phyloP scores from a whole-genome alignment of 2,113 vertebrate species.

The Misgurnus anguillicaudatus region DNA sequence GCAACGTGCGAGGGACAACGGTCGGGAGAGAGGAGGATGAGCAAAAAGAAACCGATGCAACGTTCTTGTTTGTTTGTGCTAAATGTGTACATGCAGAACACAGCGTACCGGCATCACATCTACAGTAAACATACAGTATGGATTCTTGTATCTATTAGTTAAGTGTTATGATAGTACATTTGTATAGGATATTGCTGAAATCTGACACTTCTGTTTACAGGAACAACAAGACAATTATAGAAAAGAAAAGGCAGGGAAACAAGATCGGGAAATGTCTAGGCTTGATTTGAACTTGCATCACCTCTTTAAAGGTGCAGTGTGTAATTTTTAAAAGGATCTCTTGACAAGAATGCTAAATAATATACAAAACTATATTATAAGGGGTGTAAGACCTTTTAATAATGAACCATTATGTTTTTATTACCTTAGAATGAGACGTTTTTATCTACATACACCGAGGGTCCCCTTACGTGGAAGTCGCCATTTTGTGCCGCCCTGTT shows the following conservation, averaged over 20 bases:
- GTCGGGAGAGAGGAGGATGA: slow-evolving; percentile 18
- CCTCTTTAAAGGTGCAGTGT: too few relatives aligned
- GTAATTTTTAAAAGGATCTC: too few relatives aligned
- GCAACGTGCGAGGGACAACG: slow-evolving; percentile 17
- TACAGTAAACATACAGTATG: background rate
- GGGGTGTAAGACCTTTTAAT: too few relatives aligned
- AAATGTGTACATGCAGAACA: slow-evolving; percentile 27
- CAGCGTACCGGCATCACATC: slow-evolving; percentile 32
- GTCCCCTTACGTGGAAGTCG: too few relatives aligned
- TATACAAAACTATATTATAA: too few relatives aligned
- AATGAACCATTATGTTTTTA: too few relatives aligned
- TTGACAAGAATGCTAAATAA: too few relatives aligned
- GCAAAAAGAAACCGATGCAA: background rate
- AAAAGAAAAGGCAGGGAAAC: background rate
- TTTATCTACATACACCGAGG: too few relatives aligned
- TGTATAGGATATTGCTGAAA: background rate
- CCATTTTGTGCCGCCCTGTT: too few relatives aligned
- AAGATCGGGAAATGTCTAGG: background rate
- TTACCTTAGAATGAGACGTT: too few relatives aligned
- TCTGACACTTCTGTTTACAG: background rate
- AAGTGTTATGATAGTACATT: background rate
- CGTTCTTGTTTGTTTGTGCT: slow-evolving; percentile 14
- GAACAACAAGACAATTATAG: background rate
- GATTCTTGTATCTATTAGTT: background rate
- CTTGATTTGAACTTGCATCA: background rate